These are phyloP conservation scores for Nemurella pictetii DNA, from an alignment of 2,888 invertebrate genomes.

Conservation along the genomic window DNA sequence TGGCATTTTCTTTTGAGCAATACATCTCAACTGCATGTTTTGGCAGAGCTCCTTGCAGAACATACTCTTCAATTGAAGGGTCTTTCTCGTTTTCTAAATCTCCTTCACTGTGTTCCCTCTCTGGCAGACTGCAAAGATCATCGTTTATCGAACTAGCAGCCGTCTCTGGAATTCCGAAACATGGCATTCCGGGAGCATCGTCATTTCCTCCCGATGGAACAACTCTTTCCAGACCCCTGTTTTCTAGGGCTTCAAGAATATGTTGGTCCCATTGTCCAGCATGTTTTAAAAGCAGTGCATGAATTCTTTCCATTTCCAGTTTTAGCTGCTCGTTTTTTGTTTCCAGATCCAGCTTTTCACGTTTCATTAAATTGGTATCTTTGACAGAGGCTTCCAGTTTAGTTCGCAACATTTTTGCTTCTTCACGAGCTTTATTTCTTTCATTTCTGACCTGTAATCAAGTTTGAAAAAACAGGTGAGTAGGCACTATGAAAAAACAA, in stretches of 20 bases:
- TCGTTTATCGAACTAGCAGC: conserved; percentile 26
- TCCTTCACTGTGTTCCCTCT: conserved; percentile 47
- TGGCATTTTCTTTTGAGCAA: conserved; percentile 49
- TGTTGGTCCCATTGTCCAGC: conserved; percentile 68
- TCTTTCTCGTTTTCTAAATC: conserved; percentile 45
- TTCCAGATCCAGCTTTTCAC: conserved; percentile 78
- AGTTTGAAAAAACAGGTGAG: no score
- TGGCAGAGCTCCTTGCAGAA: conserved; percentile 65
- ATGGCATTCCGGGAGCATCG: conserved; percentile 5
- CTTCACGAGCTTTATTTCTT: conserved; percentile 89
- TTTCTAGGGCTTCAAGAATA: conserved; percentile 55
- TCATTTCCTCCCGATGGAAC: conserved; percentile 46
- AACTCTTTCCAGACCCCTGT: conserved; percentile 55
- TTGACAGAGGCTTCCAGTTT: conserved; percentile 79
- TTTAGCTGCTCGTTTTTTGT: conserved; percentile 75
- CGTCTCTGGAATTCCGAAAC: background rate
- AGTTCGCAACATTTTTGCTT: conserved; percentile 77
- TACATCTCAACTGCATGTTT: conserved; percentile 59
- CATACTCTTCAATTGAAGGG: conserved; percentile 61
- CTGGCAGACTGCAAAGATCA: conserved; percentile 38
- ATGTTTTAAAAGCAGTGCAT: conserved; percentile 66
- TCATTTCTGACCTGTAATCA: conserved; percentile 74
- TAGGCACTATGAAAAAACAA: no score
- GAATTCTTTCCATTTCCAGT: conserved; percentile 80
- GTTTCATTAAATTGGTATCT: conserved; percentile 71